These are phyloP conservation scores for Drosophila watanabei DNA, from an alignment of 1,140 invertebrate species.

Conservation along the genomic window DNA sequence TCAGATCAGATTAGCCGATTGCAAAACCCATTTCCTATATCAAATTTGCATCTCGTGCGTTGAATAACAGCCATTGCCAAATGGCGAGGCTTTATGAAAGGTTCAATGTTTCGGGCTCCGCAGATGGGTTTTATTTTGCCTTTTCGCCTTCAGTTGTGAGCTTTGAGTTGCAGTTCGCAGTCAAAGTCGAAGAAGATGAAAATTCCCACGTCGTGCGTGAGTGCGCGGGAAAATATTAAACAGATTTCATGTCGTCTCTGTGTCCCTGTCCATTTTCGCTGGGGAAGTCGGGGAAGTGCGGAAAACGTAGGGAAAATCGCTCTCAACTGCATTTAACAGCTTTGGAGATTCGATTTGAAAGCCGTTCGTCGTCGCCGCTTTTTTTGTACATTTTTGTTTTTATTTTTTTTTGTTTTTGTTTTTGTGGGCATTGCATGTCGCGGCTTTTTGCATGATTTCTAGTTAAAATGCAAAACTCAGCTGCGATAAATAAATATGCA, in stretches of 20 bases:
- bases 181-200: slow-evolving; percentile 43
- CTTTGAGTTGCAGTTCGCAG: slow-evolving; percentile 23
- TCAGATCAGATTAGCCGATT: slow-evolving; percentile 39
- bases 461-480: slow-evolving; percentile 80
- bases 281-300: slow-evolving; percentile 12
- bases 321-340: slow-evolving; percentile 74
- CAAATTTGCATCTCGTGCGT: slow-evolving; percentile 51
- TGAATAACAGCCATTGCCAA: slow-evolving; percentile 34
- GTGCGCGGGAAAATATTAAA: slow-evolving; percentile 79
- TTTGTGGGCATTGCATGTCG: slow-evolving; percentile 55
- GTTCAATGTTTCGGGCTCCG: slow-evolving; percentile 41
- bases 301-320: slow-evolving; percentile 49
- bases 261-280: slow-evolving; percentile 24
- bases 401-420: slow-evolving; percentile 6
- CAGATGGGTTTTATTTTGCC: neutral
- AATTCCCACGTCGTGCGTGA: slow-evolving; percentile 82
- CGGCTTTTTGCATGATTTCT: slow-evolving; percentile 80
- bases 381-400: slow-evolving; percentile 29
- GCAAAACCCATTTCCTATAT: slow-evolving; percentile 47
- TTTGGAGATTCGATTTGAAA: slow-evolving; percentile 76
- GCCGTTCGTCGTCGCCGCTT: slow-evolving; percentile 63
- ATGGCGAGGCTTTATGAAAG: slow-evolving; percentile 31
- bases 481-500: slow-evolving; percentile 83
- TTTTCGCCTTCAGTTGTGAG: slow-evolving; percentile 10
- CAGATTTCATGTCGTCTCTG: slow-evolving; percentile 52